Evolutionary conservation across 37 sponge, comb jelly and placozoan species (phyloP).

Genomic region (Chondrosia reniformis): DNA sequence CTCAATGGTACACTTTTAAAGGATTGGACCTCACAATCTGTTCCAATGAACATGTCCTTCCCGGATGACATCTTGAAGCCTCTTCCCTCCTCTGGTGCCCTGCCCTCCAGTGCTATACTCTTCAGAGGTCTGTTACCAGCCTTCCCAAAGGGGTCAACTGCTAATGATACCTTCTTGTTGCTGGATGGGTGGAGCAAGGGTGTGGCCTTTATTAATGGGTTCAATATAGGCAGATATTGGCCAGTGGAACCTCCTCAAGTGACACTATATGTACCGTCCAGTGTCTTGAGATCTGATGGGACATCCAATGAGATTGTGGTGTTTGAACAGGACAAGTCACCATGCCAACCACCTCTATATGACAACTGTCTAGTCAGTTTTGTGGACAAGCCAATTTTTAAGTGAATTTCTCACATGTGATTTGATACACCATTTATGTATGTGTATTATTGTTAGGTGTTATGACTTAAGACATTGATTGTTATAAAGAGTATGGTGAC

Average conservation of each 20-base stretch:
- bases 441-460: too few relatives aligned
- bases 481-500: too few relatives aligned
- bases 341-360: constrained; percentile 41
- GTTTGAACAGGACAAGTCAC: constrained; percentile 66
- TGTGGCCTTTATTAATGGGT: constrained; percentile 76
- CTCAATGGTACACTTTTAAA: constrained; percentile 22
- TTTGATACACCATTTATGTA: too few relatives aligned
- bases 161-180: constrained; percentile 56
- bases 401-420: too few relatives aligned
- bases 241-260: constrained; percentile 85
- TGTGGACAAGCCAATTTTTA: constrained; percentile 56
- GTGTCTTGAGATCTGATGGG: constrained; percentile 33
- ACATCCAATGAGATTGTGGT: constrained; percentile 44
- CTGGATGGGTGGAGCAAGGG: constrained; percentile 76
- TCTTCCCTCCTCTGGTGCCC: neutral
- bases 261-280: constrained; percentile 89
- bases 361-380: constrained; percentile 19
- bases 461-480: too few relatives aligned
- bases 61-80: neutral
- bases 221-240: constrained; percentile 97
- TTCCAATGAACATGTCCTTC: constrained; percentile 58
- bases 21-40: constrained; percentile 43
- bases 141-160: neutral
- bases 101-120: constrained; percentile 27
- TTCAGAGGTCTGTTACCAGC: constrained; percentile 27